Base-by-base conservation (phyloP, 2,113 vertebrate genomes). In the Choloepus hoffmanni region DNA sequence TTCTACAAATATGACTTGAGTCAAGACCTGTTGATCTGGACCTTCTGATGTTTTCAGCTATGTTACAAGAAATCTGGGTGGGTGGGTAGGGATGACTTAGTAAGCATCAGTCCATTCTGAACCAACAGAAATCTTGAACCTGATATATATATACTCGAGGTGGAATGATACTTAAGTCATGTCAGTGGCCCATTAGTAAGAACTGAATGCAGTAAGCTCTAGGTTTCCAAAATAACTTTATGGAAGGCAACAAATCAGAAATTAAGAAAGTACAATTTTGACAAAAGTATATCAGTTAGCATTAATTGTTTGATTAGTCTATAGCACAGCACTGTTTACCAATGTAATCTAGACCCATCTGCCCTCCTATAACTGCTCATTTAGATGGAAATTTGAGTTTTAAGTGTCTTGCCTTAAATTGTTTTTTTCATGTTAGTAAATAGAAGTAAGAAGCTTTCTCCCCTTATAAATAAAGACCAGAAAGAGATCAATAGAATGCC, bases 331-430 rank as follows among this genome's bases (percentile, higher is more conserved):
- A 53, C 72, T 48, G 77, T 96, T 98, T 97, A 98, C 95, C 19
- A 82, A 19, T 70, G 85, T 79, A 97, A 95, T 97, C 93, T 87
- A 93, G 96, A 96, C 72, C 74, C 96, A 96, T 97, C 96, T 98
- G 96, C 84, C 98, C 62, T 92, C 97, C 96, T 97, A 85, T 96
- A 97, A 97, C 91, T 97, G 91, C 97, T 98, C 97, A 94, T 97
- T 98, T 98, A 97, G 88, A 93, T 97, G 43, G 72, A 96, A 94
- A 86, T 98, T 98, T 97, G 96, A 96, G 97, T 98, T 97, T 85
- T 97, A 98, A 98, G 45, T 90, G 13, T 93, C 30, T 95, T 94
- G 86, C 58, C 82, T 96, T 97, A 98, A 97, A 96, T 98, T 77
- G 97, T 79, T 95, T 97, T 97, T 97, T 98, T 96, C 74, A 98